Evolutionary conservation across 2,888 invertebrate species (phyloP).

Genomic region (Dorcus hopei): DNA sequence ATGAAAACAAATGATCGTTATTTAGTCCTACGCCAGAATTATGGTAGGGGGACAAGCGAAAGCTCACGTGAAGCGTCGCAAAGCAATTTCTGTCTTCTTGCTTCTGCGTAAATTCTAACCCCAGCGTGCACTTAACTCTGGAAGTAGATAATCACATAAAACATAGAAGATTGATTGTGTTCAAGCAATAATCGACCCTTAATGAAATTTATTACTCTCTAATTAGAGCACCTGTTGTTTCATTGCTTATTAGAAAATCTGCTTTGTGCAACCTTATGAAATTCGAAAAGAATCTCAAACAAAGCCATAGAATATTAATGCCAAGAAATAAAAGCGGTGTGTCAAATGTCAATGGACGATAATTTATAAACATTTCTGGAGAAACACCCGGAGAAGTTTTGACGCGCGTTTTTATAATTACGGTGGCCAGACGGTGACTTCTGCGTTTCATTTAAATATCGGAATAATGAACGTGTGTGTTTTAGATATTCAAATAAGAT

Average conservation of each 20-base stretch:
- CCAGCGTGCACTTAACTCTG: not conserved
- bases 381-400: too few relatives aligned
- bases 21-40: constrained; percentile 19
- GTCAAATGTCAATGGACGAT: too few relatives aligned
- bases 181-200: too few relatives aligned
- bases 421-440: too few relatives aligned
- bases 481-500: too few relatives aligned
- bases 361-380: too few relatives aligned
- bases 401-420: too few relatives aligned
- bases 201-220: too few relatives aligned
- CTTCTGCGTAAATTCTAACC: not conserved
- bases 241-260: not conserved
- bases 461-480: too few relatives aligned
- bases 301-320: too few relatives aligned
- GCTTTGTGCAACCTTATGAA: not conserved
- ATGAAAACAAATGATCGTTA: constrained; percentile 40
- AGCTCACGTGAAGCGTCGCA: not conserved
- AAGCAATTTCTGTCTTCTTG: not conserved
- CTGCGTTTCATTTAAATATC: too few relatives aligned
- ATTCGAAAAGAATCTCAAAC: not conserved
- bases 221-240: not conserved
- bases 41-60: constrained; percentile 6
- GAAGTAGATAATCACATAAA: not conserved
- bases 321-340: too few relatives aligned
- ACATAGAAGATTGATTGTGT: not conserved